Percentiles rank a stretch among this genome's conserved stretches.
Evolutionary conservation across 2,113 vertebrate species (phyloP).

Genomic region (Xiphophorus couchianus): DNA sequence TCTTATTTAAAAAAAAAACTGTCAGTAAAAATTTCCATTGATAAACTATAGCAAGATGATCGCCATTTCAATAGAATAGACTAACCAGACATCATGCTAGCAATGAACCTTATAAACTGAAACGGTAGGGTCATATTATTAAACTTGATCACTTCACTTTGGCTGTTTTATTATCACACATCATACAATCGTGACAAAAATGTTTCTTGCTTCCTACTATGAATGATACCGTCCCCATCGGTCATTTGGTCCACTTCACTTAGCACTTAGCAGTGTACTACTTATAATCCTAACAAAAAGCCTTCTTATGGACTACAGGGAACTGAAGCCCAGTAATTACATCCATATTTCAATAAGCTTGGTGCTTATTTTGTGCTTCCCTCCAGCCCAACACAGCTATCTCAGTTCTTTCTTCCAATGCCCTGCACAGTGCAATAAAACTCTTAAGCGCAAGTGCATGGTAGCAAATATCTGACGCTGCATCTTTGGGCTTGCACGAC

Average conservation of each 20-base stretch:
- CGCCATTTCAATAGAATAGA: background rate
- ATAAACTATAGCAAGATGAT: background rate
- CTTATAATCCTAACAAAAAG: slow-evolving; percentile 19
- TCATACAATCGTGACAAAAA: slow-evolving; percentile 1
- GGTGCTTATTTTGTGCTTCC: slow-evolving; percentile 1
- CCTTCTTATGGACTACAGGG: slow-evolving; percentile 11
- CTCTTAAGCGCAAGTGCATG: background rate
- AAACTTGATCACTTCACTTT: background rate
- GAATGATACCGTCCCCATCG: slow-evolving; percentile 26
- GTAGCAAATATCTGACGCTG: background rate
- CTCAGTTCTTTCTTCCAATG: slow-evolving; percentile 4
- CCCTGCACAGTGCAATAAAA: slow-evolving; percentile 1
- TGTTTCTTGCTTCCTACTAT: background rate
- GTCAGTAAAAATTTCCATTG: background rate
- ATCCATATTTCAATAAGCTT: slow-evolving; percentile 6
- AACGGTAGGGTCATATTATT: background rate
- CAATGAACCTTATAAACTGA: background rate
- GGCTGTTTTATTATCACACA: background rate
- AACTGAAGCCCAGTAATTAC: slow-evolving; percentile 20
- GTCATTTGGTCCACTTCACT: slow-evolving; percentile 37
- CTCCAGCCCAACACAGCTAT: background rate
- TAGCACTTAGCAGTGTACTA: slow-evolving; percentile 16
- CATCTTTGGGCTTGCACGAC: background rate
- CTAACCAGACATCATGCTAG: background rate
- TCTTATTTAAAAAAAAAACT: background rate